phyloP scores from a whole-genome alignment of 2,113 vertebrate species.

The Phaetusa simplex region DNA sequence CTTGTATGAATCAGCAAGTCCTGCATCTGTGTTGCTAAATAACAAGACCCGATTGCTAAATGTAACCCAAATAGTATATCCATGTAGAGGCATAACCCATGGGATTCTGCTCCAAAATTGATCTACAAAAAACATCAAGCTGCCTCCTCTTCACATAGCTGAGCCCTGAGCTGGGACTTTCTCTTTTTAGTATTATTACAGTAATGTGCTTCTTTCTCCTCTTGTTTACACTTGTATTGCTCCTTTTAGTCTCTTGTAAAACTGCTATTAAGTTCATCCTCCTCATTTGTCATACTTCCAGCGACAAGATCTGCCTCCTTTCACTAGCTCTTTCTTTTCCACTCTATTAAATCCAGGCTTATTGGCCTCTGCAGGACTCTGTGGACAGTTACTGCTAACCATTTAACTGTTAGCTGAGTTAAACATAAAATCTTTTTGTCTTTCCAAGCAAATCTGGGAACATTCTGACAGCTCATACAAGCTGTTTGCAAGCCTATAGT shows the following conservation, averaged over 20 bases:
- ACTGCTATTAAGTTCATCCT: slow-evolving; percentile 37
- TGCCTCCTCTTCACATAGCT: slow-evolving; percentile 33
- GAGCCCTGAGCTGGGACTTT: slow-evolving; percentile 41
- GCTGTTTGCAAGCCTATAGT: background rate
- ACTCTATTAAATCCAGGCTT: slow-evolving; percentile 10
- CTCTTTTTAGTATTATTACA: slow-evolving; percentile 40
- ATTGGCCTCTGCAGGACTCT: background rate
- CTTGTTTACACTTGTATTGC: slow-evolving; percentile 33
- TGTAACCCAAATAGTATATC: slow-evolving; percentile 30
- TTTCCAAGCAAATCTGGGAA: background rate
- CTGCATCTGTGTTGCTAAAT: slow-evolving; percentile 39
- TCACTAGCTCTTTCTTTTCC: slow-evolving; percentile 1
- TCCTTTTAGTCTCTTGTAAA: slow-evolving; percentile 57
- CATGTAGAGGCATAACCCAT: slow-evolving; percentile 52
- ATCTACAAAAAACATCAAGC: background rate
- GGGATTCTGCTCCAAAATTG: slow-evolving; percentile 21
- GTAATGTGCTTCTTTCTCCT: slow-evolving; percentile 3
- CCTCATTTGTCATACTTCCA: slow-evolving; percentile 40
- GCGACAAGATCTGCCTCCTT: slow-evolving; percentile 10
- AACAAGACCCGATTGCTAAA: slow-evolving; percentile 10
- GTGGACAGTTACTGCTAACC: background rate
- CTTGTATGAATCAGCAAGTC: slow-evolving; percentile 60
- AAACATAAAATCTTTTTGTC: background rate
- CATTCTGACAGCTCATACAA: background rate
- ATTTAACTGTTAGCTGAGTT: background rate